phyloP scores from a whole-genome alignment of 1,140 invertebrate genomes.

The Polypedilum pembai region DNA sequence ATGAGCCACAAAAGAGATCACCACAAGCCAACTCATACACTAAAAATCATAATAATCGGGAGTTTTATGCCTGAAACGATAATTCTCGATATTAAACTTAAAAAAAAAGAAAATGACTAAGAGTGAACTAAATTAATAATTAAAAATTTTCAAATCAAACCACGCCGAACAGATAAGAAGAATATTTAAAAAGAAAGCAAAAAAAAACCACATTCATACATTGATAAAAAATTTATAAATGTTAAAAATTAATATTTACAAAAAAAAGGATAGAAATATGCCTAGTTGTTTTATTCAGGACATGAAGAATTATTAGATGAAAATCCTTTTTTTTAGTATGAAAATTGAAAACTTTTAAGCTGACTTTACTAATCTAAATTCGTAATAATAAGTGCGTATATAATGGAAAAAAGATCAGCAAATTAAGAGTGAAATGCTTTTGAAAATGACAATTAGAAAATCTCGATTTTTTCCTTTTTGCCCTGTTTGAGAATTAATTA shows the following conservation, averaged over 20 bases:
- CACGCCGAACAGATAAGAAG: no score
- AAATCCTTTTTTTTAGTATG: neutral
- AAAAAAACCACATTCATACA: neutral
- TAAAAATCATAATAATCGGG: conserved; percentile 80
- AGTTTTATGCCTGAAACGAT: conserved; percentile 85
- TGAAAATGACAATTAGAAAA: no score
- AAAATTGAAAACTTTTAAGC: neutral
- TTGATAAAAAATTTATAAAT: conserved; percentile 3
- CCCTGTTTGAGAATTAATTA: no score
- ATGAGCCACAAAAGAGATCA: conserved; percentile 84
- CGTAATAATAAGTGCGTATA: neutral
- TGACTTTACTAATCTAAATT: neutral
- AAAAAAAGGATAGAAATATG: conserved; percentile 12
- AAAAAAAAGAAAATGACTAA: neutral
- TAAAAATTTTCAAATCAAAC: neutral
- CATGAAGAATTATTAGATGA: neutral
- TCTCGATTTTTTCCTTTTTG: no score
- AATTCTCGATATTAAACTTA: conserved; percentile 16
- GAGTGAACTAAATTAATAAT: neutral
- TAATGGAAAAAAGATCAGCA: no score
- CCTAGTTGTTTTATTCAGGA: conserved; percentile 3
- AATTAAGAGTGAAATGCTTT: no score
- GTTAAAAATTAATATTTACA: conserved; percentile 20
- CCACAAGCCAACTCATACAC: conserved; percentile 84
- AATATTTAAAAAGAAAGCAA: neutral